These are phyloP conservation scores for Mungos mungo DNA, from an alignment of 2,113 vertebrate genomes.

Conservation along the genomic window DNA sequence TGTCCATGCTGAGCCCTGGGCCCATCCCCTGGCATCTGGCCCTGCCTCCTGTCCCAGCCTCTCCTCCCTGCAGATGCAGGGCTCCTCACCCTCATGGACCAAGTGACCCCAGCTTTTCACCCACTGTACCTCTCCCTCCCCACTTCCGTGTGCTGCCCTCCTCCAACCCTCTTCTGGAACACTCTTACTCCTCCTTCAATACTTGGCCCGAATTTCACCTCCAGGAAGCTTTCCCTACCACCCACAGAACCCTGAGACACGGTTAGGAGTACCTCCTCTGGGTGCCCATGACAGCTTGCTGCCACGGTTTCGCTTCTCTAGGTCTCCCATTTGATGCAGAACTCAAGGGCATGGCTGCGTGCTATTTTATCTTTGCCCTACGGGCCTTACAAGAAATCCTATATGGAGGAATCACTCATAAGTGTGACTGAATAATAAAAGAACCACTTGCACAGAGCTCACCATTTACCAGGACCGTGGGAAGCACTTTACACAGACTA, in stretches of 20 bases:
- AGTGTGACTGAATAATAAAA: neutral
- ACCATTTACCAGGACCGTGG: neutral
- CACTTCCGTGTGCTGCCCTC: fast-evolving
- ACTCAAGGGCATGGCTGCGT: neutral
- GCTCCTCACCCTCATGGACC: neutral
- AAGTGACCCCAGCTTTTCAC: neutral
- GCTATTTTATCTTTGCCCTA: neutral
- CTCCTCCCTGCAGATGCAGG: too few species aligned
- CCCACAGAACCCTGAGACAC: neutral
- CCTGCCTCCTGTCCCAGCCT: neutral
- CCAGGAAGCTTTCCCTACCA: neutral
- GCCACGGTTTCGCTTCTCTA: neutral
- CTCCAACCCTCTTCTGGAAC: neutral
- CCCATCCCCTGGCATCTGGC: neutral
- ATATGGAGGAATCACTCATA: neutral
- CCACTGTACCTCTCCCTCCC: fast-evolving
- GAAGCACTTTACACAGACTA: neutral
- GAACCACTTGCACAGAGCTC: neutral
- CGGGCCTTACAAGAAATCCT: neutral
- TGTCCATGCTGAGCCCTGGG: neutral
- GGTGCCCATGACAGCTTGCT: fast-evolving
- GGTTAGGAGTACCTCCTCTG: fast-evolving
- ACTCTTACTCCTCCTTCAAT: neutral
- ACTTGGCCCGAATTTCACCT: neutral
- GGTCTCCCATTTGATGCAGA: neutral